Conservation (phyloP, 2,888 invertebrate genomes). For the Pseudeuparius sepicola region DNA sequence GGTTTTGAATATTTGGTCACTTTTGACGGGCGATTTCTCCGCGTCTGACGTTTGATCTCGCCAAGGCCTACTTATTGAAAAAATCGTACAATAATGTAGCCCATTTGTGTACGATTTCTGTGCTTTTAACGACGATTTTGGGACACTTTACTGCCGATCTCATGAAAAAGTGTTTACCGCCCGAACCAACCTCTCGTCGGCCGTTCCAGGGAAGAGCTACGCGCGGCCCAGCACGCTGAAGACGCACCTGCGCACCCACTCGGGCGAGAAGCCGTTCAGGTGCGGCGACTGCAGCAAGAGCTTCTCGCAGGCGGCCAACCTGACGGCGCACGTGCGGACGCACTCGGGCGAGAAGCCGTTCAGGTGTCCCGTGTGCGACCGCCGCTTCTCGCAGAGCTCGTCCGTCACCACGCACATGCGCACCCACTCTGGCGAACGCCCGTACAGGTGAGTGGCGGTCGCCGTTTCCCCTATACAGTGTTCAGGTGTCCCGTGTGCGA, state of each 20-base stretch:
- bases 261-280: conserved; percentile 86
- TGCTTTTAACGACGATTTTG: too few species aligned
- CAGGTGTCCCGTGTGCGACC: conserved; percentile 89
- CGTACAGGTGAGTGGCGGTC: conserved; percentile 51
- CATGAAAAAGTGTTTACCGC: too few species aligned
- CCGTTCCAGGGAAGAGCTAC: conserved; percentile 65
- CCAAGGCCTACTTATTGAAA: too few species aligned
- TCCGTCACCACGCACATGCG: conserved; percentile 98
- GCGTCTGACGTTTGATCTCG: too few species aligned
- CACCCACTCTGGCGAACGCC: conserved; percentile 99
- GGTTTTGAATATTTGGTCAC: too few species aligned
- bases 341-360: conserved; percentile 99
- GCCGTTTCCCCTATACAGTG: neutral
- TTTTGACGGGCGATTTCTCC: too few species aligned
- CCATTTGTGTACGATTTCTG: too few species aligned
- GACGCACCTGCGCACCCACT: conserved; percentile 93
- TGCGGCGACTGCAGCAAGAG: conserved; percentile 94
- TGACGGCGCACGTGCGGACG: conserved; percentile 93
- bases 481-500: conserved; percentile 95
- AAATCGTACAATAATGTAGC: too few species aligned
- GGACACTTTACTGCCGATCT: too few species aligned
- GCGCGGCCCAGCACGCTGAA: conserved; percentile 94
- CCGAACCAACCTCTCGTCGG: too few species aligned
- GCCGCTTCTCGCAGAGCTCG: conserved; percentile 92
- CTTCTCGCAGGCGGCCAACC: conserved; percentile 96